These are phyloP conservation scores for Xylota sylvarum DNA, from an alignment of 2,888 invertebrate genomes.

Conservation along the genomic window DNA sequence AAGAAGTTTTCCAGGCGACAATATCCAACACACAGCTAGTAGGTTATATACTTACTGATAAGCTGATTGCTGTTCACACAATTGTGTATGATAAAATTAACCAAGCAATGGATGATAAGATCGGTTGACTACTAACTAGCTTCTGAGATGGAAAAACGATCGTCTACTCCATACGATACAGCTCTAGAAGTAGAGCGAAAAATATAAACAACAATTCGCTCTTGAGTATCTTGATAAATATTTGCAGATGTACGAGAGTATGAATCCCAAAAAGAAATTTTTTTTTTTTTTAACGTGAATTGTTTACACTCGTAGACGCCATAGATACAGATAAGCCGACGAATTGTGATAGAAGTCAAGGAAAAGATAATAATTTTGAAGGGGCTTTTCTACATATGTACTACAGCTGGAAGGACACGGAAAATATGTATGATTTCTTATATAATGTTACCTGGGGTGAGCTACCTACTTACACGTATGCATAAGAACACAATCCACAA, in stretches of 20 bases:
- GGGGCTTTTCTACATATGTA: background rate
- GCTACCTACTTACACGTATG: too few species aligned
- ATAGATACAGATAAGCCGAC: slow-evolving; percentile 4
- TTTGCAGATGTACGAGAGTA: background rate
- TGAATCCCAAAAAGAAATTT: background rate
- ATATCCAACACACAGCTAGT: background rate
- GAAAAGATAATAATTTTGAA: background rate
- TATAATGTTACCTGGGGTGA: too few species aligned
- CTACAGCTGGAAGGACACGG: background rate
- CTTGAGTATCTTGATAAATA: slow-evolving; percentile 1
- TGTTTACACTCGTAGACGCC: slow-evolving; percentile 23
- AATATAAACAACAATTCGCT: background rate
- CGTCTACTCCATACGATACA: background rate
- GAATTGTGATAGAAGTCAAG: slow-evolving; percentile 5
- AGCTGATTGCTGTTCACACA: slow-evolving; percentile 4
- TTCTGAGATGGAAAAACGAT: background rate
- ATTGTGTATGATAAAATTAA: slow-evolving; percentile 4
- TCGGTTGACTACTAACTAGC: background rate
- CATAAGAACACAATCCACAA: too few species aligned
- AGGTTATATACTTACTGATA: slow-evolving; percentile 3
- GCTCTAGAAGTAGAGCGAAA: background rate
- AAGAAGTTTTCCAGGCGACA: background rate
- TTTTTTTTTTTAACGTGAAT: background rate
- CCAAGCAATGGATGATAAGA: slow-evolving; percentile 2
- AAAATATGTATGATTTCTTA: background rate